These are phyloP conservation scores for Antedon mediterranea DNA, from an alignment of 53 echinoderm and acorn worm species.

Conservation along the genomic window DNA sequence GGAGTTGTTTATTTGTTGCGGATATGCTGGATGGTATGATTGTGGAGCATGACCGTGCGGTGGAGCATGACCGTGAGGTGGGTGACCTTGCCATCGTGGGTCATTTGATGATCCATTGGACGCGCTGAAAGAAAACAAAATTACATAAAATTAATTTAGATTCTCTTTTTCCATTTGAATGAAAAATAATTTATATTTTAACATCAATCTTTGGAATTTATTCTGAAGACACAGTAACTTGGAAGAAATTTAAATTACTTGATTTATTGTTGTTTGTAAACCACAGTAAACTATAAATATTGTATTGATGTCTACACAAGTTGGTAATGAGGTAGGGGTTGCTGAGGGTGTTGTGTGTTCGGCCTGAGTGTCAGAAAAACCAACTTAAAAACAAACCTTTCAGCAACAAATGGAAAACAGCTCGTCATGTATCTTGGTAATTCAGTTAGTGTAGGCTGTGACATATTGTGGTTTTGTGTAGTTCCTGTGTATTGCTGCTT, in stretches of 20 bases:
- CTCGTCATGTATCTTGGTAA: conserved; percentile 64
- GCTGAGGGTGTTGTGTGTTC: no score
- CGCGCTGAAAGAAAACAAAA: background rate
- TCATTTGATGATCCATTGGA: background rate
- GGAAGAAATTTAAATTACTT: no score
- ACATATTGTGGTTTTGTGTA: background rate
- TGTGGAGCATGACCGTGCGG: background rate
- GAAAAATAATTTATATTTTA: no score
- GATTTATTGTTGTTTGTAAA: no score
- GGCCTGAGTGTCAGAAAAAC: no score
- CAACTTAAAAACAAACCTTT: conserved; percentile 32
- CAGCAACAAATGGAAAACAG: conserved; percentile 83
- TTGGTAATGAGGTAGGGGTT: no score
- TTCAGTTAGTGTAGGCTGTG: conserved; percentile 10
- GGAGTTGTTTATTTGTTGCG: background rate
- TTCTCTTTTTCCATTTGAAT: no score
- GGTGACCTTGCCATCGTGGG: background rate
- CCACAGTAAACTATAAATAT: no score
- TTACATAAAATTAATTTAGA: no score
- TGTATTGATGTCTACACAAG: no score
- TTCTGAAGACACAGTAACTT: no score
- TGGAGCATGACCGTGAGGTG: background rate
- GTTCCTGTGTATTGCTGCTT: background rate
- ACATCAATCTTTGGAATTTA: no score
- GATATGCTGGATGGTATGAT: background rate